phyloP scores from a whole-genome alignment of 53 echinoderm and acorn worm genomes.

The Paracentrotus lividus region DNA sequence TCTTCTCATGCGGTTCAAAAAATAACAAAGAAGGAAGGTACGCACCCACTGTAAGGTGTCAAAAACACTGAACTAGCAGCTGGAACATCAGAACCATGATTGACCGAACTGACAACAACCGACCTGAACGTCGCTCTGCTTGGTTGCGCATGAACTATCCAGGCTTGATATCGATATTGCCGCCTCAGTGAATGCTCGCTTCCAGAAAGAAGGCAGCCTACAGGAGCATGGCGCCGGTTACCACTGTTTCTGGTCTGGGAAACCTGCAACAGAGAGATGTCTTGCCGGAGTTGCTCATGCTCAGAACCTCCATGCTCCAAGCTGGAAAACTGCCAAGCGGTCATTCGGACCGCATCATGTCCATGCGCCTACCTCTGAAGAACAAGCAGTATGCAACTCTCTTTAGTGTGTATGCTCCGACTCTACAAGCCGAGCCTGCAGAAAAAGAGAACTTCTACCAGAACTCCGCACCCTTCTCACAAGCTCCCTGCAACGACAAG shows the following conservation, averaged over 20 bases:
- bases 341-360: slow-evolving; percentile 63
- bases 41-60: no score
- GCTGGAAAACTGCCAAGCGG: slow-evolving; percentile 42
- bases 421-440: neutral
- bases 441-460: slow-evolving; percentile 11
- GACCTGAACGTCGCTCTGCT: neutral
- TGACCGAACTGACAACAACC: neutral
- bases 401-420: slow-evolving; percentile 54
- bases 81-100: slow-evolving; percentile 23
- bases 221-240: slow-evolving; percentile 63
- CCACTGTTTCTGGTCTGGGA: slow-evolving; percentile 66
- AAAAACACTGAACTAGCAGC: neutral
- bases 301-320: slow-evolving; percentile 61
- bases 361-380: slow-evolving; percentile 54
- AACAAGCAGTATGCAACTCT: slow-evolving; percentile 50
- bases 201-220: slow-evolving; percentile 27
- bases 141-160: slow-evolving; percentile 49
- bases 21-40: neutral
- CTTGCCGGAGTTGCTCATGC: slow-evolving; percentile 59
- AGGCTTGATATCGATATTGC: slow-evolving; percentile 66
- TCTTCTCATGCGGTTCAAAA: neutral
- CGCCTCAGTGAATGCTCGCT: slow-evolving; percentile 30
- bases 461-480: slow-evolving; percentile 52
- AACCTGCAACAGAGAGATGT: slow-evolving; percentile 7
- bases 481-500: slow-evolving; percentile 66